These are phyloP conservation scores for Nemoura dubitans DNA, from an alignment of 2,888 invertebrate genomes.

Conservation along the genomic window DNA sequence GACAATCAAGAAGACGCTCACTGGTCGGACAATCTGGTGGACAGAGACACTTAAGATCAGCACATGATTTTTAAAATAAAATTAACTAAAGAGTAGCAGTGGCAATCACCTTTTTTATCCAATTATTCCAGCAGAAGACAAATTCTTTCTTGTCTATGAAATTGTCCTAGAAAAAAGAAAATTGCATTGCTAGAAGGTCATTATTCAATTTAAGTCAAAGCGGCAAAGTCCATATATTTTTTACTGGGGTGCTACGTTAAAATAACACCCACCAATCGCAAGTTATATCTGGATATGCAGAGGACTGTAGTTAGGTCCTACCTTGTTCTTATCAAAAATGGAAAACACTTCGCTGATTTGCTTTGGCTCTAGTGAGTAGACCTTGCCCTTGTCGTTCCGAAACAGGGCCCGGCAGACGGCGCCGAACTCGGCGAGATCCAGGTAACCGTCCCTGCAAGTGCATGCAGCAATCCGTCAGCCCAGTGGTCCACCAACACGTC, in stretches of 20 bases:
- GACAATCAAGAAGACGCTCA: conserved; percentile 89
- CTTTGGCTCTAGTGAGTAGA: conserved; percentile 78
- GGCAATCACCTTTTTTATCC: conserved; percentile 81
- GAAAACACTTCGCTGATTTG: conserved; percentile 79
- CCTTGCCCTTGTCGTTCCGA: conserved; percentile 84
- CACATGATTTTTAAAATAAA: neutral
- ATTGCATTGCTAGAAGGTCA: neutral
- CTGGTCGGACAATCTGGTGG: conserved; percentile 80
- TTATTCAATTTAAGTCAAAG: neutral
- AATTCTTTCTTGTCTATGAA: conserved; percentile 85
- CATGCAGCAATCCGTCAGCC: neutral
- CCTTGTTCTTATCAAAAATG: conserved; percentile 79
- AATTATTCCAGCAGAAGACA: conserved; percentile 86
- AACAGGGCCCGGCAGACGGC: conserved; percentile 86
- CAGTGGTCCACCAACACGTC: no score
- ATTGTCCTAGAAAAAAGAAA: conserved; percentile 64
- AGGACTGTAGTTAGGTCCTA: conserved; percentile 53
- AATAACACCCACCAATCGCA: no score
- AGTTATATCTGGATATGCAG: no score
- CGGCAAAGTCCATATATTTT: neutral
- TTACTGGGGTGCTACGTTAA: no score
- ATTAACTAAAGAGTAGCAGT: neutral
- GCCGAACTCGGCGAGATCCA: conserved; percentile 80
- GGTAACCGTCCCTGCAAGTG: conserved; percentile 73
- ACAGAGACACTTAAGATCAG: conserved; percentile 44